Evolutionary conservation across 1,140 invertebrate species (phyloP).

Genomic region (Apis florea): DNA sequence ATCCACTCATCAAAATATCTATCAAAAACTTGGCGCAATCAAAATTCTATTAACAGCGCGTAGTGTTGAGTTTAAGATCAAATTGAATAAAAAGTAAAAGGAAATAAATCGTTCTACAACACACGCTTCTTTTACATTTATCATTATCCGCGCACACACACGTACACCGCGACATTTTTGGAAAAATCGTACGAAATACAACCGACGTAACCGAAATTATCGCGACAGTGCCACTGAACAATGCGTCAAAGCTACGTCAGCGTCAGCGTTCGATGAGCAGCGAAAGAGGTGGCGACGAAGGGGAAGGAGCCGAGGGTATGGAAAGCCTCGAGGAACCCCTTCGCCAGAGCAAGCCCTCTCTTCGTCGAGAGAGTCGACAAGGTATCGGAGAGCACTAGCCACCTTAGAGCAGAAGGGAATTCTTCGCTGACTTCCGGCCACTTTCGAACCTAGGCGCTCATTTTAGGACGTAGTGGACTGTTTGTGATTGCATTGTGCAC

Average conservation of each 20-base stretch:
- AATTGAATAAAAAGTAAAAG: background rate
- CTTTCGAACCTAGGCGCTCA: constrained; percentile 54
- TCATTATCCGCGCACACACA: background rate
- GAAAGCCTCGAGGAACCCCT: constrained; percentile 84
- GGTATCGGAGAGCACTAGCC: constrained; percentile 74
- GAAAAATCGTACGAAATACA: constrained; percentile 18
- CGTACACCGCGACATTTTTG: constrained; percentile 10
- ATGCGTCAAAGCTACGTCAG: constrained; percentile 84
- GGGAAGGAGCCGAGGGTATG: constrained; percentile 82
- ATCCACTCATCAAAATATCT: no score
- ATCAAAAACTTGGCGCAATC: background rate
- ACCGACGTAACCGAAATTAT: constrained; percentile 66
- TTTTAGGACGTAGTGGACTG: constrained; percentile 64
- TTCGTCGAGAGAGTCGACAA: constrained; percentile 83
- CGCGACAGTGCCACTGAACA: constrained; percentile 85
- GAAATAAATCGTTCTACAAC: constrained; percentile 6
- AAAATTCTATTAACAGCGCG: background rate
- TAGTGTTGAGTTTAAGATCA: no score
- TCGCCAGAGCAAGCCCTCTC: constrained; percentile 82
- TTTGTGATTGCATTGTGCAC: constrained; percentile 56
- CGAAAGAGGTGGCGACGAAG: constrained; percentile 83
- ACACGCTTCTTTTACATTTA: background rate
- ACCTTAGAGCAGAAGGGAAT: constrained; percentile 60
- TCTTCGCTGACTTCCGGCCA: constrained; percentile 50
- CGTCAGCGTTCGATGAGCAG: constrained; percentile 84